These are phyloP conservation scores for Nesoenas mayeri DNA, from an alignment of 2,113 vertebrate genomes.

Conservation along the genomic window DNA sequence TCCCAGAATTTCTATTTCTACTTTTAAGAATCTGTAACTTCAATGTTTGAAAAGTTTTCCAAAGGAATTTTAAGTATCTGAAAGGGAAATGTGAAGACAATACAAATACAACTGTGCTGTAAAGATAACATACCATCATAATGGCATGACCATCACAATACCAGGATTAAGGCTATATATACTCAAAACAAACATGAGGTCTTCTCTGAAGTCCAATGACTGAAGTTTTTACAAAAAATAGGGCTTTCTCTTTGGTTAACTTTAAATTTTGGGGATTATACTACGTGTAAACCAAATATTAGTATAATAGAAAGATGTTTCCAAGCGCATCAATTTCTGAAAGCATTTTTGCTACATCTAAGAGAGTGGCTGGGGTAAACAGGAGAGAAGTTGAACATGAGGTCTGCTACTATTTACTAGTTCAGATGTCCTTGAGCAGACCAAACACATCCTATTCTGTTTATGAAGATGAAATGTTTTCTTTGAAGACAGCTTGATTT, in stretches of 20 bases:
- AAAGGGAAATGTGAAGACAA: not conserved
- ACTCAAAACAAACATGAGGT: not conserved
- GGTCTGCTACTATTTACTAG: not conserved
- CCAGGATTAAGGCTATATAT: rapidly evolving
- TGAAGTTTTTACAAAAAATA: not conserved
- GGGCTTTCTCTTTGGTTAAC: not conserved
- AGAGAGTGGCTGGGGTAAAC: not conserved
- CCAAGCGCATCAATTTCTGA: not conserved
- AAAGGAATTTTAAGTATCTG: not conserved
- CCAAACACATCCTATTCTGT: not conserved
- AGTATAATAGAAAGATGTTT: not conserved
- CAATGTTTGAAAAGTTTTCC: not conserved
- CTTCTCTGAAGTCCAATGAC: not conserved
- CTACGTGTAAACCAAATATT: not conserved
- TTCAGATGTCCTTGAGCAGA: not conserved
- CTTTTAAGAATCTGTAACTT: not conserved
- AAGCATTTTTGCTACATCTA: not conserved
- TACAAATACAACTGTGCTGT: not conserved
- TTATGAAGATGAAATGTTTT: not conserved
- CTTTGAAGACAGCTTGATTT: not conserved
- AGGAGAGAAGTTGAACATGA: not conserved
- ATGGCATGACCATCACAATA: not conserved
- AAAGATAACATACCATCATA: not conserved
- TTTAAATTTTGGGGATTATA: not conserved
- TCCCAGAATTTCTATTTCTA: not conserved